Base-by-base conservation (phyloP, 1,140 invertebrate species). In the Hyles vespertilio region DNA sequence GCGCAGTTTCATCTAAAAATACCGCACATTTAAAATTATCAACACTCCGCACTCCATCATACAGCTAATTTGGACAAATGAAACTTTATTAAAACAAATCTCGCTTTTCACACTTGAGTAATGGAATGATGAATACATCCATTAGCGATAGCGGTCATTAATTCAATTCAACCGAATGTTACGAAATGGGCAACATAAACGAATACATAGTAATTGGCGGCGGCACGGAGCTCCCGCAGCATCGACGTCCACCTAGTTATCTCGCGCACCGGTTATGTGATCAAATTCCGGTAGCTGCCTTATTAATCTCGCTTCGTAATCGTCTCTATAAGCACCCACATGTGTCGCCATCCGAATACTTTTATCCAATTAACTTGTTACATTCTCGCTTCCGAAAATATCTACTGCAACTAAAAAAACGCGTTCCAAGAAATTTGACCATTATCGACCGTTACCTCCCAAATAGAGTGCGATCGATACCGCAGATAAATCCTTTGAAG, bases 361-460 rank as follows among this genome's bases (percentile, higher is more conserved):
- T 87, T 61, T 59, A 77, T 59, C 84, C 86, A 89, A 89, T 87
- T 86, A 87, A 86, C 83, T 85, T 82, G 81, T 86, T 77, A 86
- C 76, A 86, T 84, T 87, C 83, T 86, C 80, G 84, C 84, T 84
- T 80, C 82, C 76, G 78, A 81, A 87, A 82, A 83, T 78, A 72
- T 73, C 74, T 79, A 68, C 73, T 69, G 58, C 60, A 70, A 67
- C 69, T 73, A 80, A 71, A 71, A 66, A 72, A 78, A 72, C 52
- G 61, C 62, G 63, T 89, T 89, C 84, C 68, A 60, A 72, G 84
- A 89, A 89, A 82, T 80, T 72, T 73, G 72, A 70, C 77, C 80
- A 80, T 85, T 85, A 85, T 78, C 77, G 65, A 77, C 69, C 73
- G 77, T 72, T 86, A 86, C 82, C 86, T 82, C 86, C 86, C 84